Base-by-base conservation (phyloP, 2,113 vertebrate species). In the Arenaria interpres region DNA sequence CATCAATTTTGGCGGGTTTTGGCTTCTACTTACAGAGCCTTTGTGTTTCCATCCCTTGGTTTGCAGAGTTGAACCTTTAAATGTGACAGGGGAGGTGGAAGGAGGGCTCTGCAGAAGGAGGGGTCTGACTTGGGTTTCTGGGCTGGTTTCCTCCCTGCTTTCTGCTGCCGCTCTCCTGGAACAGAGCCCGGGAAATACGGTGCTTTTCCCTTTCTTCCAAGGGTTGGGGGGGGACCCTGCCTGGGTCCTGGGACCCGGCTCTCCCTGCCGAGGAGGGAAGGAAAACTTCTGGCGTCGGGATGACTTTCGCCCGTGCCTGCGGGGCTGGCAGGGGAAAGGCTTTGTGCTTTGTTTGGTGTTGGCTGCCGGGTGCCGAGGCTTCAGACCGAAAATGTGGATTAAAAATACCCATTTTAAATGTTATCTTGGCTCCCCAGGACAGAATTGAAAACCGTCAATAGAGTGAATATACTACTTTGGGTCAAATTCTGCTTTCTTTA, bases 281-380 rank as follows among this genome's bases (percentile, higher is more conserved):
- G 43, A 56, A 60, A 79, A 18, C 67, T 51, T 68, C 53, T 75
- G 4, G 2, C 12, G 4, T 77, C 10, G 12, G 85, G 39, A 76
- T 85, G 64, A 74, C 80, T 92, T 45, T 45, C 24, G 22, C 84
- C 46, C 9, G 5, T 46, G 46, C 46, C 76, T 88, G 87, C 51
- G 25, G 51, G 51, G 51, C 51, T 53, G 51, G 85, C 94, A 56
- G 51, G 79, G 39, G 81, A 41, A 21, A 85, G 68, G 39, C 78
- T 35, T 43, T 83, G 82, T 83, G 68, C 86, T 97, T 93, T 94
- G 78, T 80, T 95, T 71, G 48, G 71, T 56, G 92, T 27, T 73
- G 78, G 37, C 87, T 89, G 88, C 57, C 0, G 3, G 45, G 43
- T 79, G 57, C 13, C 28, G 21, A n/a, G 39, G 45, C 82, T 94